phyloP scores from a whole-genome alignment of 2,113 vertebrate genomes.

The Theristicus caerulescens region DNA sequence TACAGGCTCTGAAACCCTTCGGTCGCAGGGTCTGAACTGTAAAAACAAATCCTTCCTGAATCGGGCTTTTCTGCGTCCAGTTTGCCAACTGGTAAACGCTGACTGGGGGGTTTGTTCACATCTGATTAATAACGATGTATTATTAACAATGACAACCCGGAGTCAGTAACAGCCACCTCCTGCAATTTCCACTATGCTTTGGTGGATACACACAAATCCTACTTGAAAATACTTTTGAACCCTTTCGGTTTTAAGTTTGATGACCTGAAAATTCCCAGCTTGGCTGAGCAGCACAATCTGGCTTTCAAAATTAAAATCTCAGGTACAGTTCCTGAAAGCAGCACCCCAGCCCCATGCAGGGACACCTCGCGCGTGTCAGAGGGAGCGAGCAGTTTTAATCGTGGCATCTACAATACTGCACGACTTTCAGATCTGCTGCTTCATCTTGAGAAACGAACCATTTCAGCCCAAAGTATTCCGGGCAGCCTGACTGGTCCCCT shows the following conservation, averaged over 20 bases:
- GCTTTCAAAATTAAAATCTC: neutral
- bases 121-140: neutral
- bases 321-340: neutral
- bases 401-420: rapidly evolving
- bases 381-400: neutral
- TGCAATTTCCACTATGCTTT: neutral
- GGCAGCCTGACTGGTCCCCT: neutral
- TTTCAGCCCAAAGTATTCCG: neutral
- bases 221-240: neutral
- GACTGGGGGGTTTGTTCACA: neutral
- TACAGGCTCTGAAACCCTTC: neutral
- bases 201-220: neutral
- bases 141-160: neutral
- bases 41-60: neutral
- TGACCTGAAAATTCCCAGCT: neutral
- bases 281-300: neutral
- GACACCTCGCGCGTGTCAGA: neutral
- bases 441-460: too few species aligned
- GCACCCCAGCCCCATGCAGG: neutral
- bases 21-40: neutral
- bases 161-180: neutral
- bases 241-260: neutral
- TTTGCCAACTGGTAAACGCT: neutral
- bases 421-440: neutral
- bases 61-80: neutral